Evolutionary conservation across 2,113 vertebrate genomes (phyloP), one percentile per base, ranked within the genome.

Genomic region (Catharus bicknelli): DNA sequence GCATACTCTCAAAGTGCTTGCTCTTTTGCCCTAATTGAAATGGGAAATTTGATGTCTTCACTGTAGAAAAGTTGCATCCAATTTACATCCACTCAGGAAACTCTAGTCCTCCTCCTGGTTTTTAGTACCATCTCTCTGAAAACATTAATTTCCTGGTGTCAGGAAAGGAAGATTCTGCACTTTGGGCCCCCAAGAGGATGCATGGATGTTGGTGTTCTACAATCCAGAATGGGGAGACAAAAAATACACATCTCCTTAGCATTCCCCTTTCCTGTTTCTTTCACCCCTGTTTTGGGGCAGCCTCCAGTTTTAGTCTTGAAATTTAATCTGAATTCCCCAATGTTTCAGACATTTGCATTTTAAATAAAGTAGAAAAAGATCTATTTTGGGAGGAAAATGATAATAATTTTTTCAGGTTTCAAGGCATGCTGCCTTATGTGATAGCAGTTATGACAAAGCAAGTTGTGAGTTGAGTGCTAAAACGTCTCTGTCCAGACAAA

Each of bases 241-340:
- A 32, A 59, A 55, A 30, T 16, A 45, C 2, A 3, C 10, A 13
- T 36, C 5, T 69, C 19, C 11, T 68, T 27, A 36, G 30, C 7
- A n/a, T 3, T 64, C 5, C 1, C 1, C 3, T 64, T 82, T 61
- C 22, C 20, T 43, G 2, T 43, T 73, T 7, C 7, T 57, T 66
- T 79, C 27, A 62, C 3, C 1, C 3, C 1, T 2, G 3, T 67
- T 86, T 85, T 40, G 12, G 5, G 16, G 10, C 16, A 47, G 1
- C 2, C 13, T 62, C 13, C 19, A 36, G 3, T 18, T 83, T 30
- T 34, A 75, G n/a, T 2, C 10, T 76, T 80, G 50, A 61, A 64
- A 73, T 77, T 32, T 0, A 54, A 34, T 32, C 25, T 68, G 40
- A 72, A 57, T 25, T 25, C 5, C 8, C 34, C 27, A 62, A 3